phyloP scores from a whole-genome alignment of 2,888 invertebrate genomes.

The Thymelicus acteon region DNA sequence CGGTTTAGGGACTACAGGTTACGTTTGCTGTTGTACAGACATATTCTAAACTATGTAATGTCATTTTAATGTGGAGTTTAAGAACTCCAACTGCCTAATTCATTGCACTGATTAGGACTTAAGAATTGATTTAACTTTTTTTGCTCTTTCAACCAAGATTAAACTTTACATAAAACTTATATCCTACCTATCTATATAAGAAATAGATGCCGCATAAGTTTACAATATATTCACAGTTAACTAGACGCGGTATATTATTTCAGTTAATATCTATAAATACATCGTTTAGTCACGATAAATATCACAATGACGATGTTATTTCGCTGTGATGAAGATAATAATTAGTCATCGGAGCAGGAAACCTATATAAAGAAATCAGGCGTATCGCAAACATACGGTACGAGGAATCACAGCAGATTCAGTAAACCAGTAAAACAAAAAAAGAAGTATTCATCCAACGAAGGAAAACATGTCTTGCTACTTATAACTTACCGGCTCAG shows the following conservation, averaged over 20 bases:
- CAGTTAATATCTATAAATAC: neutral
- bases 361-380: constrained; percentile 40
- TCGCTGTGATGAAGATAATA: neutral
- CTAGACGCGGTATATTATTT: neutral
- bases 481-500: constrained; percentile 50
- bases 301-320: neutral
- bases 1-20: too few species aligned
- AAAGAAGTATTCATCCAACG: neutral
- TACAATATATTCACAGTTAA: too few species aligned
- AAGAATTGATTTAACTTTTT: too few species aligned
- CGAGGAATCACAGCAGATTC: constrained; percentile 12
- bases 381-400: constrained; percentile 21
- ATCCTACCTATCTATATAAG: too few species aligned
- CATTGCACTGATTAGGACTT: too few species aligned
- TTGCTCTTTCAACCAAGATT: too few species aligned
- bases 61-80: too few species aligned
- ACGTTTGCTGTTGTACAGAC: too few species aligned
- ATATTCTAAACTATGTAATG: too few species aligned
- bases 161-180: too few species aligned
- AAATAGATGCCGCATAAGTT: too few species aligned
- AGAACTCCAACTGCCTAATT: too few species aligned
- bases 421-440: constrained; percentile 33
- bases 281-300: neutral
- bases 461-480: constrained; percentile 13
- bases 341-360: constrained; percentile 47